A percentile compares a stretch with the other conserved stretches of the same genome.
Conservation (phyloP, 2,888 invertebrate species). For the Stenodema calcarata region DNA sequence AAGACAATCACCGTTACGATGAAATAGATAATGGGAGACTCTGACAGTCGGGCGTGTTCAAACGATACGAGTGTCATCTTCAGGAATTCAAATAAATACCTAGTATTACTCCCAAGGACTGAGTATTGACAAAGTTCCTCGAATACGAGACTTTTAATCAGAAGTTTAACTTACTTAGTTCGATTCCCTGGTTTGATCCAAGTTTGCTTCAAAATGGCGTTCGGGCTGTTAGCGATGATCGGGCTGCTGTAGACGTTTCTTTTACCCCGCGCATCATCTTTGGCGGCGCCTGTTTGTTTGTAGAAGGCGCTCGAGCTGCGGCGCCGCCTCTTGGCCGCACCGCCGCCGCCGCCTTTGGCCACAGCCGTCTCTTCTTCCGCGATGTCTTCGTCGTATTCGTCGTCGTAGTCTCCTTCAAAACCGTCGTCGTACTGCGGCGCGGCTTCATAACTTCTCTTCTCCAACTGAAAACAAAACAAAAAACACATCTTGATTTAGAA, state of each 20-base stretch:
- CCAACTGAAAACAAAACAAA: conserved; percentile 13
- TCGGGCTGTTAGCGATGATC: not conserved
- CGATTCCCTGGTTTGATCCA: conserved; percentile 11
- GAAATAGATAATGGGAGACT: no score
- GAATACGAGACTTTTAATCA: no score
- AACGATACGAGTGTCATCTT: no score
- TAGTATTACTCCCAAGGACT: no score
- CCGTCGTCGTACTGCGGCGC: conserved; percentile 27
- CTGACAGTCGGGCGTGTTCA: no score
- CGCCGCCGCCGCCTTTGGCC: not conserved
- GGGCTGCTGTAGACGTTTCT: not conserved
- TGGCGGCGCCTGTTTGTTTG: not conserved
- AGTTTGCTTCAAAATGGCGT: conserved; percentile 11
- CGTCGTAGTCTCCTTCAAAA: not conserved
- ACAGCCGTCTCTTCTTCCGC: conserved; percentile 3
- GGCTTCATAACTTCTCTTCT: not conserved
- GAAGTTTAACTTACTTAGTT: not conserved
- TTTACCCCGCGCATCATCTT: not conserved
- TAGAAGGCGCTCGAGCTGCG: not conserved
- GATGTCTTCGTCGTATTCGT: conserved; percentile 34
- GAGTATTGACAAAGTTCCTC: no score
- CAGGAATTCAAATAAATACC: no score
- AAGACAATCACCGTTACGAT: no score
- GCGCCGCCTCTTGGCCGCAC: not conserved
- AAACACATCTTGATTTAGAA: not conserved